Percentiles rank a stretch among this genome's conserved stretches.
Evolutionary conservation across 2,888 invertebrate species (phyloP).

Genomic region (Embidobia sp.): DNA sequence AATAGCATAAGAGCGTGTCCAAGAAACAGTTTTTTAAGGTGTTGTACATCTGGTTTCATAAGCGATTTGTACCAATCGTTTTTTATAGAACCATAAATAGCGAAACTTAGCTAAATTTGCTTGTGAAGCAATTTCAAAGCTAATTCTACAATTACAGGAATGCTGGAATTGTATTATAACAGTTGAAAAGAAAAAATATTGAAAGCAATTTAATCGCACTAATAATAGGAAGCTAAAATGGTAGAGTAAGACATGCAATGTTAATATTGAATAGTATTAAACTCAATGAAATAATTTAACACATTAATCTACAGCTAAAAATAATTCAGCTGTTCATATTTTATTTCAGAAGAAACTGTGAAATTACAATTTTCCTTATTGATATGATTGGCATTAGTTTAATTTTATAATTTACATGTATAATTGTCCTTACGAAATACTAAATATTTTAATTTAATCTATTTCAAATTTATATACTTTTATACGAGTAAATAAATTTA

Average conservation of each 20-base stretch:
- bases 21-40: background rate
- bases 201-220: slow-evolving; percentile 1
- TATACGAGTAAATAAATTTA: too few relatives aligned
- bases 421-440: too few relatives aligned
- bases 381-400: too few relatives aligned
- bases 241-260: background rate
- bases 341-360: too few relatives aligned
- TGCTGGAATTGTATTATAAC: background rate
- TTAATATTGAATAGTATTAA: background rate
- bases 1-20: too few relatives aligned
- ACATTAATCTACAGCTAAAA: too few relatives aligned
- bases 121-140: background rate
- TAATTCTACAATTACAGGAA: slow-evolving; percentile 3
- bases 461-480: too few relatives aligned
- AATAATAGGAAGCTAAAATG: background rate
- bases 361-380: too few relatives aligned
- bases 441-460: too few relatives aligned
- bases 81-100: background rate
- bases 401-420: too few relatives aligned
- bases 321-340: too few relatives aligned
- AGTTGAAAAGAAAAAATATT: background rate
- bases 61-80: background rate
- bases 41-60: background rate
- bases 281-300: too few relatives aligned
- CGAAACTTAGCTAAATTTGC: background rate